A percentile compares a stretch with the other conserved stretches of the same genome.
Conservation (phyloP, 2,113 vertebrate species). For the Colinus virginianus region DNA sequence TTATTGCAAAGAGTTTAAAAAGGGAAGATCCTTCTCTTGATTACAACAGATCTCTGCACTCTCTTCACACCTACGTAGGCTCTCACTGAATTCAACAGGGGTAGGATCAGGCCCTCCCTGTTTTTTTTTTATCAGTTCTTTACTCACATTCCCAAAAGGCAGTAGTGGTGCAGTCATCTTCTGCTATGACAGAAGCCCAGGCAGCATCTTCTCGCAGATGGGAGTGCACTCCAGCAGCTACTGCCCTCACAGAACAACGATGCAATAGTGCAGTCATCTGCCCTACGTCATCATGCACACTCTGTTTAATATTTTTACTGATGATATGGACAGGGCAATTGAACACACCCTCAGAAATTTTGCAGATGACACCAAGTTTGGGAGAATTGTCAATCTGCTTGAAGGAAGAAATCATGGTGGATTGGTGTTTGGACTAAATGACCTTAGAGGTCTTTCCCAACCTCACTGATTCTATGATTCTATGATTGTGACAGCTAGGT, state of each 20-base stretch:
- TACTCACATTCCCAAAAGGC: not conserved
- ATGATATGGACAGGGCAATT: too few relatives aligned
- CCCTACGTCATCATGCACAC: accelerated
- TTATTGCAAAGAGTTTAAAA: not conserved
- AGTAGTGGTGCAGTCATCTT: not conserved
- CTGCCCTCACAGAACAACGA: not conserved
- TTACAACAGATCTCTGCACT: not conserved
- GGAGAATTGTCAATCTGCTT: too few relatives aligned
- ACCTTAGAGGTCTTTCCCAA: too few relatives aligned
- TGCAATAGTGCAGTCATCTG: not conserved
- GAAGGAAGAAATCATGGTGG: too few relatives aligned
- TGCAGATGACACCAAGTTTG: too few relatives aligned
- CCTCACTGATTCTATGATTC: too few relatives aligned
- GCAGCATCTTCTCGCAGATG: too few relatives aligned
- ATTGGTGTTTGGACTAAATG: too few relatives aligned
- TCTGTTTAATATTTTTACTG: too few relatives aligned
- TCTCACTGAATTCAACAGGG: not conserved
- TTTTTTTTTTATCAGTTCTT: not conserved
- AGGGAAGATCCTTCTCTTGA: not conserved
- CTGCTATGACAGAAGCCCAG: not conserved
- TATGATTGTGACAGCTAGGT: accelerated
- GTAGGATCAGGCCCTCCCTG: not conserved
- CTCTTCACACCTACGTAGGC: accelerated
- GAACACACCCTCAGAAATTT: too few relatives aligned
- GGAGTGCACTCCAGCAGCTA: not conserved